These are phyloP conservation scores for Oreochromis niloticus DNA, from an alignment of 2,113 vertebrate genomes.

Conservation along the genomic window DNA sequence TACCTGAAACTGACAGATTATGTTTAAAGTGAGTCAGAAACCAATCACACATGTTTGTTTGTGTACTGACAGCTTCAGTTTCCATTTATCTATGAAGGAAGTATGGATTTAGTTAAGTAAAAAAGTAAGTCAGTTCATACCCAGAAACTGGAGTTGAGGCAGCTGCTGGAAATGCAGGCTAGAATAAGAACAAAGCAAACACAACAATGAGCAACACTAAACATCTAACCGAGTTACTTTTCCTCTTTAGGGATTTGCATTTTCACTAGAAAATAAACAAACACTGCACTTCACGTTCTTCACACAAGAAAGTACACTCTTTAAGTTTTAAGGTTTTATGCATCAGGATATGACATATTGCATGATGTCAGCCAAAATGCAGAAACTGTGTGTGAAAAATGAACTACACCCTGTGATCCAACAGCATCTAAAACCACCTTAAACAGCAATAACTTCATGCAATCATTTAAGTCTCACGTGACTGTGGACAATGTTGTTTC, in stretches of 20 bases:
- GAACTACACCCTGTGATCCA: neutral
- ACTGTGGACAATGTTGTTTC: neutral
- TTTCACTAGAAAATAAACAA: neutral
- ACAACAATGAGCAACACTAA: neutral
- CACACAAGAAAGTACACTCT: neutral
- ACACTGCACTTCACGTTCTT: neutral
- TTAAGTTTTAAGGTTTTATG: neutral
- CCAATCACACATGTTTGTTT: too few species aligned
- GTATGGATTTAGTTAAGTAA: neutral
- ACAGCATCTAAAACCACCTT: neutral
- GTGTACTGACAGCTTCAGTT: neutral
- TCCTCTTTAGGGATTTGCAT: neutral
- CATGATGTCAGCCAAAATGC: neutral
- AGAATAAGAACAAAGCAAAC: neutral
- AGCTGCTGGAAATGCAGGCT: constrained; percentile 16
- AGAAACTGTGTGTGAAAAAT: neutral
- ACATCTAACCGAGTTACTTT: neutral
- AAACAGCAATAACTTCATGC: neutral
- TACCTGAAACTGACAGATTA: constrained; percentile 40
- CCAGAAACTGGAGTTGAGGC: constrained; percentile 7
- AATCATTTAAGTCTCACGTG: neutral
- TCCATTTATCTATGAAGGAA: neutral
- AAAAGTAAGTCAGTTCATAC: constrained; percentile 6
- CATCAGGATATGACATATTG: neutral
- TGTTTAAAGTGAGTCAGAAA: neutral